Percentiles rank a stretch among this genome's conserved stretches.
These are phyloP conservation scores for Drosophila percnosoma DNA, from an alignment of 2,888 invertebrate species.

Conservation along the genomic window DNA sequence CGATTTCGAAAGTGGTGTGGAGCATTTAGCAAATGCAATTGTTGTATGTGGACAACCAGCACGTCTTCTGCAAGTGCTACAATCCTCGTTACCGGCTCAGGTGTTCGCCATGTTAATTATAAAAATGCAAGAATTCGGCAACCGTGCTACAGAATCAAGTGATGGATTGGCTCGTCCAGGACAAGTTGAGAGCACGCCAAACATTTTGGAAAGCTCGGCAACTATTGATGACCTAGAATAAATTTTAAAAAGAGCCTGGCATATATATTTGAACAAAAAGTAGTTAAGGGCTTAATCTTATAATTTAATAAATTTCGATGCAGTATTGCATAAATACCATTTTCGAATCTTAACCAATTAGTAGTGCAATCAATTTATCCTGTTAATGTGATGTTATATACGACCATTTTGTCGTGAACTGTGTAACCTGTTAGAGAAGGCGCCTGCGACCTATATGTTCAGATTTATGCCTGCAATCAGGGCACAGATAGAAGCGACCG, in stretches of 20 bases:
- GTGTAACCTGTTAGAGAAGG: background rate
- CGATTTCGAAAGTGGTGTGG: constrained; percentile 95
- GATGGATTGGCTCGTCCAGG: constrained; percentile 71
- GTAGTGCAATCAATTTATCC: background rate
- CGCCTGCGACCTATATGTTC: background rate
- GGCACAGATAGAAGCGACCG: background rate
- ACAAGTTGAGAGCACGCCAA: constrained; percentile 64
- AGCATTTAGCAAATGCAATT: constrained; percentile 98
- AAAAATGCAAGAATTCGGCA: constrained; percentile 86
- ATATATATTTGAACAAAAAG: constrained; percentile 56
- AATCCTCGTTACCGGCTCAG: constrained; percentile 97
- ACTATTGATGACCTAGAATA: constrained; percentile 84
- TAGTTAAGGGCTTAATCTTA: constrained; percentile 57
- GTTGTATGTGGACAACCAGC: constrained; percentile 95
- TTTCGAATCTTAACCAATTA: constrained; percentile 48
- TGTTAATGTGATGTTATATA: background rate
- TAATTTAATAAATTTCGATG: constrained; percentile 54
- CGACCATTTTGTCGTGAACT: background rate
- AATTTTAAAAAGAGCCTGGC: constrained; percentile 38
- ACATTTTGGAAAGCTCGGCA: constrained; percentile 68
- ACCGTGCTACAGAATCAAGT: constrained; percentile 74
- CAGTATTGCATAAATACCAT: constrained; percentile 46
- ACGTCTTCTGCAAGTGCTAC: constrained; percentile 87
- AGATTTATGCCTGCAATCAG: background rate
- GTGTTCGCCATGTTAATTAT: constrained; percentile 96